Conservation (phyloP, 2,113 vertebrate genomes). For the Butastur rufipennis region DNA sequence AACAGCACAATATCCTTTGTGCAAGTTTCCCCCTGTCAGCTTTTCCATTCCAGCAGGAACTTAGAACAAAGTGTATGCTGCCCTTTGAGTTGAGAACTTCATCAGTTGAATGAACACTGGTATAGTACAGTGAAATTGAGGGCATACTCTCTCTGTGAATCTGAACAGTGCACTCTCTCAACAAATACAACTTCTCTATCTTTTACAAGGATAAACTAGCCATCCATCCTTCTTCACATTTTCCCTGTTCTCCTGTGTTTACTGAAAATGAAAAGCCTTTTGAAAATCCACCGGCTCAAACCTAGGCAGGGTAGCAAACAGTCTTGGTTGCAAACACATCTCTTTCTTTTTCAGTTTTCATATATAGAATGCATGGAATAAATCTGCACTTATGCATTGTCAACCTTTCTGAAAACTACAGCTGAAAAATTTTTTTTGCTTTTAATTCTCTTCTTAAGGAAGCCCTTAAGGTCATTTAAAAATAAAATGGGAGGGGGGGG, state of each 20-base stretch:
- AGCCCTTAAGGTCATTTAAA: background rate
- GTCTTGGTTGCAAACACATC: background rate
- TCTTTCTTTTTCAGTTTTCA: background rate
- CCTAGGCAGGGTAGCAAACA: background rate
- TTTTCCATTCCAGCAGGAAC: conserved; percentile 79
- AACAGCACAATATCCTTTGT: conserved; percentile 82
- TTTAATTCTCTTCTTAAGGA: background rate
- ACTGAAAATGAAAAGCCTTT: conserved; percentile 43
- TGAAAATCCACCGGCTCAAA: conserved; percentile 48
- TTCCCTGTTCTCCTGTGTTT: background rate
- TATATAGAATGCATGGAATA: background rate
- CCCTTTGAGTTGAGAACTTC: conserved; percentile 80
- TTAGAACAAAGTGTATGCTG: conserved; percentile 79
- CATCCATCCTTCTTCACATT: conserved; percentile 19
- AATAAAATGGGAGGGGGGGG: background rate
- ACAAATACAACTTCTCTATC: conserved; percentile 73
- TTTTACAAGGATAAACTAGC: conserved; percentile 44
- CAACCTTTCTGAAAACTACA: background rate
- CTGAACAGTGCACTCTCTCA: conserved; percentile 66
- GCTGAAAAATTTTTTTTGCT: background rate
- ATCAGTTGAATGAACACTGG: conserved; percentile 75
- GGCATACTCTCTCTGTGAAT: conserved; percentile 73
- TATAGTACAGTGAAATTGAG: conserved; percentile 75
- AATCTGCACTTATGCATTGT: background rate
- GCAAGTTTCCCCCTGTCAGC: conserved; percentile 78